phyloP scores from a whole-genome alignment of 1,140 invertebrate genomes.

The Drosophila kikkawai region DNA sequence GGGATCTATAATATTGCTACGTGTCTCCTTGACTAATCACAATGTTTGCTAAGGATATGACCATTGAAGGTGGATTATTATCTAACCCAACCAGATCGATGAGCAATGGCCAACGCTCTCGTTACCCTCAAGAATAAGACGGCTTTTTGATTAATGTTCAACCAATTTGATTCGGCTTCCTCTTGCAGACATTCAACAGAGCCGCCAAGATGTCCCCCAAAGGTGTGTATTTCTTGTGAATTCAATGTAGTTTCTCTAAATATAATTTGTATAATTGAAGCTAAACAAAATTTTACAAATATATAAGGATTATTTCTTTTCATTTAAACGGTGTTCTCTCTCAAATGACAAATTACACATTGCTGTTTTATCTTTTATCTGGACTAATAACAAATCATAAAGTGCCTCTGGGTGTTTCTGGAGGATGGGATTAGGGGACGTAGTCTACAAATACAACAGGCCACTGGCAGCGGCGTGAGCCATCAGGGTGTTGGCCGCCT shows the following conservation, averaged over 20 bases:
- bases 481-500: constrained; percentile 94
- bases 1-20: background rate
- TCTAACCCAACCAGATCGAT: background rate
- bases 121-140: constrained; percentile 7
- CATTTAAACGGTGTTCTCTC: constrained; percentile 25
- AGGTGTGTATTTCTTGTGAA: background rate
- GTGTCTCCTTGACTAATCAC: constrained; percentile 21
- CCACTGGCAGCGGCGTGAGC: constrained; percentile 92
- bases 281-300: constrained; percentile 74
- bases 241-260: constrained; percentile 54
- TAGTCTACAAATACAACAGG: constrained; percentile 88
- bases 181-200: background rate
- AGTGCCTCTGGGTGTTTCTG: constrained; percentile 17
- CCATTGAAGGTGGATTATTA: background rate
- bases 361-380: constrained; percentile 32
- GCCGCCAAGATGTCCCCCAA: constrained; percentile 8
- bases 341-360: constrained; percentile 45
- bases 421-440: constrained; percentile 37
- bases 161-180: background rate
- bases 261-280: constrained; percentile 77
- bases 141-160: constrained; percentile 1
- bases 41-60: constrained; percentile 1
- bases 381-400: constrained; percentile 58
- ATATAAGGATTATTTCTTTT: constrained; percentile 39
- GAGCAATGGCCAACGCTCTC: background rate